Evolutionary conservation across 2,888 invertebrate genomes (phyloP).

Genomic region (Strigamia maritima): DNA sequence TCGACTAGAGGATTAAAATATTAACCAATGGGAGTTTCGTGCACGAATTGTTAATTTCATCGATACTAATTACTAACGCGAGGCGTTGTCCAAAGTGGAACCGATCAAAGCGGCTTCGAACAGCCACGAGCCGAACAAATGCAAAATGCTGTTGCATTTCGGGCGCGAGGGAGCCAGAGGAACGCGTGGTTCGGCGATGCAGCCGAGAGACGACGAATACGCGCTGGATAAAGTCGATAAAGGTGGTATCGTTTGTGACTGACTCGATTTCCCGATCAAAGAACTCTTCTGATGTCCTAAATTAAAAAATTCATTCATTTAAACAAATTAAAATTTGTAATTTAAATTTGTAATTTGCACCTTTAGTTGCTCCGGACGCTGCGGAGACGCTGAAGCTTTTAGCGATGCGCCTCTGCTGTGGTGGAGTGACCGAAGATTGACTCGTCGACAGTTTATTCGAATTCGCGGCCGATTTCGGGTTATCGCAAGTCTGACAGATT

Average conservation of each 20-base stretch:
- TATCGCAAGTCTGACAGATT: constrained; percentile 40
- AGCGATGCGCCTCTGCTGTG: constrained; percentile 80
- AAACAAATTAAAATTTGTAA: not conserved
- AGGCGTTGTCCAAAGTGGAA: not conserved
- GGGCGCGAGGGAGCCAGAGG: constrained; percentile 61
- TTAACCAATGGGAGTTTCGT: no score
- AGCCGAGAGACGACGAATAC: constrained; percentile 27
- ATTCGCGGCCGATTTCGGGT: constrained; percentile 33
- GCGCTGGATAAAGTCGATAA: not conserved
- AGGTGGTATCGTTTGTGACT: not conserved
- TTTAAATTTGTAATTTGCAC: no score
- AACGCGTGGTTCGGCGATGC: constrained; percentile 44
- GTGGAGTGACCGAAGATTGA: constrained; percentile 50
- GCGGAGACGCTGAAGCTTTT: constrained; percentile 89
- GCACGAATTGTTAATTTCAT: no score
- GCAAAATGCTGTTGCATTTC: constrained; percentile 90
- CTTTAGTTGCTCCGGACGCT: constrained; percentile 59
- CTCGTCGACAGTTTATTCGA: constrained; percentile 46
- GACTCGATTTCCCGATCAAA: not conserved
- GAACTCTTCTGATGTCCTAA: constrained; percentile 35
- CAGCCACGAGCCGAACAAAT: constrained; percentile 93
- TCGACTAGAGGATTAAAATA: no score
- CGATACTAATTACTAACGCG: not conserved
- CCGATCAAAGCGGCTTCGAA: constrained; percentile 93
- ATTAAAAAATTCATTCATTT: not conserved